phyloP scores from a whole-genome alignment of 2,888 invertebrate genomes.

The Amblyjoppa fuscipennis region DNA sequence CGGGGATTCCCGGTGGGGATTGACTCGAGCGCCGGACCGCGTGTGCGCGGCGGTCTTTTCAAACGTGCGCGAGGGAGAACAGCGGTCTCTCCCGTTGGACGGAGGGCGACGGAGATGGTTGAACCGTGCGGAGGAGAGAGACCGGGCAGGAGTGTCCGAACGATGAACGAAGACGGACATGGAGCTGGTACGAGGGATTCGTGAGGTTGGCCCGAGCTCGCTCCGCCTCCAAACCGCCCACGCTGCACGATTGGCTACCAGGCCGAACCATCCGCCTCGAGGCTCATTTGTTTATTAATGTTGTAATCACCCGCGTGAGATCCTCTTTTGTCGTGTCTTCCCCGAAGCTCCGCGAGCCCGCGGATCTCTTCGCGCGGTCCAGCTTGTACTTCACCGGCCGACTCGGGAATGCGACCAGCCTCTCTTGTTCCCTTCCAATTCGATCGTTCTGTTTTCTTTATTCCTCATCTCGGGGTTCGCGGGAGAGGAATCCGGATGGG shows the following conservation, averaged over 20 bases:
- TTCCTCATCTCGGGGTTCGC: constrained; percentile 12
- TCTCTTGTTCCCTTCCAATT: constrained; percentile 66
- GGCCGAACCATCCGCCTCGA: constrained; percentile 81
- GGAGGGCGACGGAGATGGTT: constrained; percentile 28
- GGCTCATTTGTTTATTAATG: constrained; percentile 85
- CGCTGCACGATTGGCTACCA: constrained; percentile 79
- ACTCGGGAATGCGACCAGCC: constrained; percentile 82
- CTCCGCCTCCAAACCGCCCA: constrained; percentile 83
- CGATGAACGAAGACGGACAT: constrained; percentile 37
- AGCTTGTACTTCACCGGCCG: constrained; percentile 46
- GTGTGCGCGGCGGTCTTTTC: constrained; percentile 12
- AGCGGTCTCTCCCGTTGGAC: background rate
- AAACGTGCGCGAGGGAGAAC: constrained; percentile 30
- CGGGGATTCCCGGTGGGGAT: constrained; percentile 56
- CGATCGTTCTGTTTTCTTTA: constrained; percentile 47
- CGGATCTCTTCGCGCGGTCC: constrained; percentile 46
- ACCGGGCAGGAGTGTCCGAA: constrained; percentile 42
- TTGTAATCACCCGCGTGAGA: constrained; percentile 83
- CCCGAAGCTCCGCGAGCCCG: constrained; percentile 56
- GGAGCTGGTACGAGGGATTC: constrained; percentile 7
- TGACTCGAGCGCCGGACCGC: constrained; percentile 14
- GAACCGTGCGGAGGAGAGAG: constrained; percentile 9
- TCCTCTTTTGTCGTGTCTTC: constrained; percentile 83
- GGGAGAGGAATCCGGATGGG: background rate
- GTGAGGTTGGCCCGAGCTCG: constrained; percentile 72